Base-by-base conservation (phyloP, 2,888 invertebrate species). In the Erpobdella octoculata region DNA sequence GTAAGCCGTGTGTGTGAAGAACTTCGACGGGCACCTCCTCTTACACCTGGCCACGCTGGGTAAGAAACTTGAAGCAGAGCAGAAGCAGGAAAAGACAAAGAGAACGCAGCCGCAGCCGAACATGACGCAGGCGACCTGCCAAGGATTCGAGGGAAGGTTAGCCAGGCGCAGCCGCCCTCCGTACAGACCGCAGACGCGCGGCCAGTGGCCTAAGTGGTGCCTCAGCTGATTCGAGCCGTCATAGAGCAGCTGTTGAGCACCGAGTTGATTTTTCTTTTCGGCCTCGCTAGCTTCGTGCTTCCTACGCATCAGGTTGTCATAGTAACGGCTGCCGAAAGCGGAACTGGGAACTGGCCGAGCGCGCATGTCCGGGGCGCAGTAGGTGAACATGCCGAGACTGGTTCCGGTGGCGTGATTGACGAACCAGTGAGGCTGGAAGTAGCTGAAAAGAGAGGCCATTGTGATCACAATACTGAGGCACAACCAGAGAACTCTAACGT, bases 361-460 rank as follows among this genome's bases (percentile, higher is more conserved):
- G 15, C 59, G 48, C 25, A n/a, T n/a, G 41, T 71, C 48, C 0
- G 68, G 58, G 31, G 35, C 74, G 75, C 79, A 80, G 64, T 77
- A 79, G 48, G 78, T 77, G 75, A 78, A 79, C 69, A 81, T 75
- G 15, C 80, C 81, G 68, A 80, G 79, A 6, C 78, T 77, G 73
- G 78, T 77, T 3, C 77, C 71, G 38, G 75, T 74, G 66, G 78
- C 76, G 21, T 76, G 75, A 70, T 79, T 80, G 31, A 82, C 78
- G 71, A 83, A 78, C 84, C 84, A 84, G 71, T 81, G 81, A 0
- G 83, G 82, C 72, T 83, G 83, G 3, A 83, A 77, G 75, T 83
- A 83, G 61, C 82, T 81, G 73, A 81, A 81, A 4, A 80, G 80
- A 65, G 81, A 81, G 5, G 81, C 78, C 70, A 79, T 79, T 1